Base-by-base conservation (phyloP, 2,888 invertebrate genomes). In the Papilio elwesi region DNA sequence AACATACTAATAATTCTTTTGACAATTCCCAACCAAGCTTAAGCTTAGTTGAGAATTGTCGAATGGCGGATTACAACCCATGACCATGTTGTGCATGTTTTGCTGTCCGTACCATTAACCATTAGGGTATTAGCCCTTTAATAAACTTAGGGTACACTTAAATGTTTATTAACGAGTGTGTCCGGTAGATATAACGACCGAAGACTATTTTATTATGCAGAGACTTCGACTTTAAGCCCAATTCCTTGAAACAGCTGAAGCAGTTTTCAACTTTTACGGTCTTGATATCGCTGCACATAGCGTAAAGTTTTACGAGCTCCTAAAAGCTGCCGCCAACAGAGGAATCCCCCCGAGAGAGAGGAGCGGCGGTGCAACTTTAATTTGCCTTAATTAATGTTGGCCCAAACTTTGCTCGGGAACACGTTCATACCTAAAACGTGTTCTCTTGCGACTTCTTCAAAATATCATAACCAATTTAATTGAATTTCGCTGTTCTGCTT, bases 321-420 rank as follows among this genome's bases (percentile, higher is more conserved):
- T 59, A 26, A 38, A 13, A 38, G 59, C 38, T 59, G 59, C 38
- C 59, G 38, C 59, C 59, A 38, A 38, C 59, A 38, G 38, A 0
- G 59, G 9, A 13, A 4, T 12, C 55, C 6, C 57, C 36, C 13
- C 38, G 9, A n/a, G n/a, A n/a, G n/a, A n/a, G n/a, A n/a, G n/a
- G 43, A 43, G 43, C 57, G 0, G 13, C 59, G 59, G 59, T 38
- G 59, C 59, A 59, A 59, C 59, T 59, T 59, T 59, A 36, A 59
- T 59, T 59, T 38, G 38, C 59, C 38, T 59, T 59, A 59, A 59
- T 59, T 59, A 59, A 59, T 59, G 38, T 38, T 36, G n/a, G n/a
- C 36, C 59, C 59, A 59, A 59, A 38, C 38, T 59, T 59, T 38
- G 13, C 38, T n/a, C 26, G 55, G n/a, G 38, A 38, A 59, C 59